A percentile compares a stretch with the other conserved stretches of the same genome.
Evolutionary conservation across 2,797 vertebrate species (phyloP).

Genomic region (Gorsachius magnificus): DNA sequence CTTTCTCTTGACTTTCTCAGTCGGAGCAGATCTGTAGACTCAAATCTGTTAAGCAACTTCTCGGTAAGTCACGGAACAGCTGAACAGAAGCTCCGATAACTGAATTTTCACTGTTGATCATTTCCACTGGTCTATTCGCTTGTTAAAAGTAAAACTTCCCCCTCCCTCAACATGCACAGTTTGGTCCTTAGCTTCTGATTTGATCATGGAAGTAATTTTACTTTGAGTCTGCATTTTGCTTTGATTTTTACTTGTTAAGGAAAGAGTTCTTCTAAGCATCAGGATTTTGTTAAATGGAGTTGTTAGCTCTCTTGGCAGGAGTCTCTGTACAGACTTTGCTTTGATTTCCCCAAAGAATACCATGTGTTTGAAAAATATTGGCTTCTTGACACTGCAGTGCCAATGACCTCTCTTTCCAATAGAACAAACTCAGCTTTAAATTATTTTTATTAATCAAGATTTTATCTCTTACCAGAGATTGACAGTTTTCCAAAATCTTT

Average conservation of each 20-base stretch:
- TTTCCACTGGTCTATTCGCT: not conserved
- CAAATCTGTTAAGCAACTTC: not conserved
- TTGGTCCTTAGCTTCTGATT: conserved; percentile 13
- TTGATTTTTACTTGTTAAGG: conserved; percentile 41
- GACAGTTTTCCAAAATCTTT: conserved; percentile 65
- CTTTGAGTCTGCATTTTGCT: not conserved
- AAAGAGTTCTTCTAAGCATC: not conserved
- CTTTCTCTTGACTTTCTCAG: not conserved
- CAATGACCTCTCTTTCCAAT: conserved; percentile 60
- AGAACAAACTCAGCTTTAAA: conserved; percentile 62
- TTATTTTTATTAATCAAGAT: conserved; percentile 74
- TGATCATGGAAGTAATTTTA: not conserved
- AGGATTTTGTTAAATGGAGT: conserved; percentile 55
- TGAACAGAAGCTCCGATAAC: not conserved
- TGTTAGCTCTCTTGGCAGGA: conserved; percentile 53
- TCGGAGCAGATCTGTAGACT: not conserved
- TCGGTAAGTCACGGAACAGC: not conserved
- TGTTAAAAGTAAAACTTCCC: not conserved
- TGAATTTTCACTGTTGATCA: not conserved
- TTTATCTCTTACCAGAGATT: conserved; percentile 65
- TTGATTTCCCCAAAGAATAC: conserved; percentile 61
- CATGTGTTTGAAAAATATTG: conserved; percentile 62
- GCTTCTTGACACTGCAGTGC: conserved; percentile 43
- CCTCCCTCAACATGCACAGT: not conserved
- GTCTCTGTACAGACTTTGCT: conserved; percentile 36